phyloP scores from a whole-genome alignment of 2,888 invertebrate species.

The Caenorhabditis sulstoni region DNA sequence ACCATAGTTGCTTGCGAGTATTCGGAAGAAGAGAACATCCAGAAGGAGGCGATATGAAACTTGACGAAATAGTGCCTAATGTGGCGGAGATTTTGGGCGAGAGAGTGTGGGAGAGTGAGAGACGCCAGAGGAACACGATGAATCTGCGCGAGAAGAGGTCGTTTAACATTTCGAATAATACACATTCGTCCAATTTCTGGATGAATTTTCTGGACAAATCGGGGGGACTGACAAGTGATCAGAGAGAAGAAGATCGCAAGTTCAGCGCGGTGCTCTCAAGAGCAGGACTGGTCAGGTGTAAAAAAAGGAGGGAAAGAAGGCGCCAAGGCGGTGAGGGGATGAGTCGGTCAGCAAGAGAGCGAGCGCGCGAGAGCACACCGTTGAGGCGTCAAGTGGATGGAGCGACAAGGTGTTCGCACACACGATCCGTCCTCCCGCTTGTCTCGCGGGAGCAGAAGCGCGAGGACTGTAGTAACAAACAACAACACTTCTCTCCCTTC shows the following conservation, averaged over 20 bases:
- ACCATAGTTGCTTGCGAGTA: slow-evolving; percentile 46
- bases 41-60: slow-evolving; percentile 49
- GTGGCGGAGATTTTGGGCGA: slow-evolving; percentile 48
- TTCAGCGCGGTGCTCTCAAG: slow-evolving; percentile 13
- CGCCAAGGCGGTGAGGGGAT: slow-evolving; percentile 27
- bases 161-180: slow-evolving; percentile 58
- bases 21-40: slow-evolving; percentile 42
- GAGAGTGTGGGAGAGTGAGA: slow-evolving; percentile 23
- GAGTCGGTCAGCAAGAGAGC: slow-evolving; percentile 25
- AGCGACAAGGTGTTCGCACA: slow-evolving; percentile 57
- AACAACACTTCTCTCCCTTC: slow-evolving; percentile 29
- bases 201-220: slow-evolving; percentile 14
- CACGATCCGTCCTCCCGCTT: slow-evolving; percentile 54
- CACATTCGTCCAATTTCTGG: slow-evolving; percentile 33
- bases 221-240: slow-evolving; percentile 3
- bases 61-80: slow-evolving; percentile 57
- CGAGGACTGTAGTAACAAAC: slow-evolving; percentile 49
- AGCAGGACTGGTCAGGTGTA: slow-evolving; percentile 27
- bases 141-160: slow-evolving; percentile 57
- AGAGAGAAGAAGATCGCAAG: slow-evolving; percentile 29
- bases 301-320: slow-evolving; percentile 36
- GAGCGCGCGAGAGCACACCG: slow-evolving; percentile 31
- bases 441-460: slow-evolving; percentile 25
- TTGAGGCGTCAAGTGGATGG: slow-evolving; percentile 51
- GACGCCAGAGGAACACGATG: slow-evolving; percentile 24